Percentiles rank a stretch among this genome's conserved stretches.
These are phyloP conservation scores for Terrapene triunguis DNA, from an alignment of 2,113 vertebrate species.

Conservation along the genomic window DNA sequence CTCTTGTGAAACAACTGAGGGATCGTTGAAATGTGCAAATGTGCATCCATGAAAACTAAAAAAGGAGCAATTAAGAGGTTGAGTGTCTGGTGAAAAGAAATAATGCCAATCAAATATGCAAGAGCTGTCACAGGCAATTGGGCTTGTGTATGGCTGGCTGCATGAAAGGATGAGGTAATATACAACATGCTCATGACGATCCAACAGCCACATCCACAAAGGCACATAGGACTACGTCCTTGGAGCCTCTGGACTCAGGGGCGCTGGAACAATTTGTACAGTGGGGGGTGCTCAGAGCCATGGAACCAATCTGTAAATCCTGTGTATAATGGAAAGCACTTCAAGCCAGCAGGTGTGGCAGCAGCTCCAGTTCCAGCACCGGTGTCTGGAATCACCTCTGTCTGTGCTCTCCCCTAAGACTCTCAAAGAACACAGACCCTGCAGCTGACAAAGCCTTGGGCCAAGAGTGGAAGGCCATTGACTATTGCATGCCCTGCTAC, in stretches of 20 bases:
- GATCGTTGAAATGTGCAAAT: neutral
- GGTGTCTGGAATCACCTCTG: neutral
- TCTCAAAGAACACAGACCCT: neutral
- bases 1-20: neutral
- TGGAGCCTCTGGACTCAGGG: neutral
- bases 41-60: neutral
- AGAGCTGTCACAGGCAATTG: neutral
- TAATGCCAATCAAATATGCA: neutral
- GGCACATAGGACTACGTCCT: neutral
- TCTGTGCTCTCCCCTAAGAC: neutral
- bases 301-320: too few species aligned
- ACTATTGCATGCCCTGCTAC: neutral
- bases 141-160: too few species aligned
- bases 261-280: too few species aligned
- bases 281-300: too few species aligned
- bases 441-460: neutral
- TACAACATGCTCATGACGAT: neutral
- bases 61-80: neutral
- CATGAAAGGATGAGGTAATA: neutral
- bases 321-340: too few species aligned
- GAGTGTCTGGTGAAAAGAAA: neutral
- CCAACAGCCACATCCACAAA: neutral
- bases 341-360: too few species aligned
- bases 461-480: neutral
- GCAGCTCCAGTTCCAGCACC: too few species aligned